Evolutionary conservation across 2,797 vertebrate genomes (phyloP).

Genomic region (Glossophaga mutica): DNA sequence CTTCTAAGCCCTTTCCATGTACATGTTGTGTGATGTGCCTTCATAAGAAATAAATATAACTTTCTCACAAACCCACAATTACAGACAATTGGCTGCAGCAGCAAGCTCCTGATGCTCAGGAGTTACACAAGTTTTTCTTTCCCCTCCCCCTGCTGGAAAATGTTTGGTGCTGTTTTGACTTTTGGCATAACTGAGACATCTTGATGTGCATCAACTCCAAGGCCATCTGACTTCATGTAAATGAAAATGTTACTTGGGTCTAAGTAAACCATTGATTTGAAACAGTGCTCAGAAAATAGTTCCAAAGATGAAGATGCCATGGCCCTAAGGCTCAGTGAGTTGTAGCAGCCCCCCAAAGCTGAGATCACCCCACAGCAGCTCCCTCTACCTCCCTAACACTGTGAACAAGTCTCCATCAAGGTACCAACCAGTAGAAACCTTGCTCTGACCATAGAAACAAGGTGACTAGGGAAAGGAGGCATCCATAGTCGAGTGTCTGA

Average conservation of each 20-base stretch:
- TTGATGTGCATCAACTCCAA: background rate
- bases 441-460: background rate
- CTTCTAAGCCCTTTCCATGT: accelerated
- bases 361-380: accelerated
- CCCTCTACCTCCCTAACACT: accelerated
- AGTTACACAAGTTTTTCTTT: background rate
- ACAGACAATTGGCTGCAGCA: background rate
- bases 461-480: background rate
- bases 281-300: background rate
- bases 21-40: accelerated
- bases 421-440: background rate
- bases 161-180: background rate
- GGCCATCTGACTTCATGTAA: background rate
- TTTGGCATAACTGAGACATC: background rate
- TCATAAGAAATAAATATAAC: accelerated
- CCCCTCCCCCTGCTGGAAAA: background rate
- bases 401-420: background rate
- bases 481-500: background rate
- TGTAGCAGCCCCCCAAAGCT: too few relatives aligned
- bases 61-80: accelerated
- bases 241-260: background rate
- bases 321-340: accelerated
- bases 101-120: accelerated
- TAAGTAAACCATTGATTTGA: background rate
- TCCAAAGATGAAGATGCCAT: background rate